Evolutionary conservation across 2,888 invertebrate genomes (phyloP).

Genomic region (Lasioglossum pauxillum): DNA sequence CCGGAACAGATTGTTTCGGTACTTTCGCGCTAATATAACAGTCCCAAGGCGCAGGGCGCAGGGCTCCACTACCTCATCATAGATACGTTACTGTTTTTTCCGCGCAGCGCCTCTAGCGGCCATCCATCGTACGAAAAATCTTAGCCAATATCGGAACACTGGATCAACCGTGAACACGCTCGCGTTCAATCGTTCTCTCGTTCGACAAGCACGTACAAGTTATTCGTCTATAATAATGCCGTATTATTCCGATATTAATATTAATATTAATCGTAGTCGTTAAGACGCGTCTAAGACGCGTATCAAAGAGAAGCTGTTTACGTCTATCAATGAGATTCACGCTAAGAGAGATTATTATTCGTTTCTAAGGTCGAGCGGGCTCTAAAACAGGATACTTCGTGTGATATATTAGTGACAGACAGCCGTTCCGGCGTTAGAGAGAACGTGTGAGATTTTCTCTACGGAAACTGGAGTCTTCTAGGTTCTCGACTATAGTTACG

Average conservation of each 20-base stretch:
- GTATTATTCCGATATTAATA: conserved; percentile 21
- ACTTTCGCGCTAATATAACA: too few species aligned
- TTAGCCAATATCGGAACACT: too few species aligned
- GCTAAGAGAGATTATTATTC: conserved; percentile 56
- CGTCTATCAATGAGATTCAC: conserved; percentile 82
- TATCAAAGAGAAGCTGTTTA: conserved; percentile 50
- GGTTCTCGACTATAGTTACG: conserved; percentile 21
- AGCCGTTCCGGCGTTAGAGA: conserved; percentile 53
- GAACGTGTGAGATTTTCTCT: conserved; percentile 43
- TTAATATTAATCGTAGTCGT: not conserved
- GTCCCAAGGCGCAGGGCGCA: too few species aligned
- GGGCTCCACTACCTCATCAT: too few species aligned
- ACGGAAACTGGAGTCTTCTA: conserved; percentile 51
- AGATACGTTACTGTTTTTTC: too few species aligned
- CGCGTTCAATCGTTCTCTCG: not conserved
- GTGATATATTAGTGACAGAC: conserved; percentile 63
- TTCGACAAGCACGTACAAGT: conserved; percentile 6
- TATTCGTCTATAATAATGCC: conserved; percentile 29
- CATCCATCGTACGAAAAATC: too few species aligned
- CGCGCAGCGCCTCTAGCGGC: too few species aligned
- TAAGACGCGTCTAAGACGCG: not conserved
- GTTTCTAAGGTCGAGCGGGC: conserved; percentile 65
- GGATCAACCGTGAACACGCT: not conserved
- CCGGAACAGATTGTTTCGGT: too few species aligned
- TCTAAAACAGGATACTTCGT: conserved; percentile 15